These are phyloP conservation scores for crab-eating macaque (Macaca fascicularis) DNA, from an alignment of 2,113 vertebrate genomes.

Conservation along the genomic window DNA sequence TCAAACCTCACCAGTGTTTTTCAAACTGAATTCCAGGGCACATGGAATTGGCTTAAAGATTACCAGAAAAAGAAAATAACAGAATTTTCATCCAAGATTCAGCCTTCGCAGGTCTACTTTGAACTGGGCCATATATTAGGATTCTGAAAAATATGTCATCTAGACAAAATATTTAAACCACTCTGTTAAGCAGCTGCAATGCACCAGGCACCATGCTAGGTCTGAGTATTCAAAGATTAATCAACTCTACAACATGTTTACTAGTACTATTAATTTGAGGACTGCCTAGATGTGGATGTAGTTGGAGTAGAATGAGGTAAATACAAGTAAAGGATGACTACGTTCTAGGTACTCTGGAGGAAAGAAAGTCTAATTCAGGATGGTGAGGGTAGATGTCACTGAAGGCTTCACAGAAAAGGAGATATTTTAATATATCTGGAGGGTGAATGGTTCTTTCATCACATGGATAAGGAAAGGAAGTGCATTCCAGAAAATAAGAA, in stretches of 20 bases:
- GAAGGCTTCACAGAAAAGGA: not conserved
- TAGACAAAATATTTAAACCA: not conserved
- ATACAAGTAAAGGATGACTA: not conserved
- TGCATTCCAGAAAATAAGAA: not conserved
- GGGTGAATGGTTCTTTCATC: not conserved
- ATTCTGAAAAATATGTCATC: not conserved
- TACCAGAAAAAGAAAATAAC: not conserved
- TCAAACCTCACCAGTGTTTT: not conserved
- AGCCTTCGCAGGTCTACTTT: not conserved
- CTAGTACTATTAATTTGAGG: accelerated
- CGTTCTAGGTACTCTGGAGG: not conserved
- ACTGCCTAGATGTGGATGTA: not conserved
- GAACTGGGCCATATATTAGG: not conserved
- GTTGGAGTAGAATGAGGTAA: accelerated
- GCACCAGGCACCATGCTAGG: not conserved
- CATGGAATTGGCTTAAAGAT: not conserved
- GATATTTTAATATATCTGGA: not conserved
- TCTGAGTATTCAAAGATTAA: not conserved
- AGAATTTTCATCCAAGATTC: not conserved
- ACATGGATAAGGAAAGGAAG: not conserved
- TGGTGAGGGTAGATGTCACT: no score
- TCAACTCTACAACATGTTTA: not conserved
- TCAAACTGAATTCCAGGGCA: not conserved
- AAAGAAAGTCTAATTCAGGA: not conserved
- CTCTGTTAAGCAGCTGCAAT: no score